Base-by-base conservation (phyloP, 1,140 invertebrate species). In the Arion vulgaris region DNA sequence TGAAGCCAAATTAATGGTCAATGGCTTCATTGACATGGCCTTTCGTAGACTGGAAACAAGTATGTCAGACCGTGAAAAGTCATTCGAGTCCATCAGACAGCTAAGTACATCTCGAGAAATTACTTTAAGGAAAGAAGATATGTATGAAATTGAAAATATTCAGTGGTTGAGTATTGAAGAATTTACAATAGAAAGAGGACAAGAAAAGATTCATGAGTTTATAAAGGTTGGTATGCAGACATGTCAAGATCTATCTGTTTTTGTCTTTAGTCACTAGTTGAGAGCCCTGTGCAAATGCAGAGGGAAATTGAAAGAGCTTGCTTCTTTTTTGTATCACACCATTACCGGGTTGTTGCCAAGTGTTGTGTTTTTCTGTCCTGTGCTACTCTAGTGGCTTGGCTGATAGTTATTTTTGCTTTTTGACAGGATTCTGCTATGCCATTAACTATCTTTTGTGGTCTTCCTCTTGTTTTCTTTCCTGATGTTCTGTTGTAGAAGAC, bases 151-250 rank as follows among this genome's bases (percentile, higher is more conserved):
- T 26, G 85, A 89, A 85, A 90, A 92, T 81, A 92, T 92, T 66
- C 86, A 89, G 72, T 92, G 92, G 92, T 72, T 92, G 17, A 87
- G 84, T 13, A 92, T 91, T 51, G 88, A 85, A 32, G 89, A 92
- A 69, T 92, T 91, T 85, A 85, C 85, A 39, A 75, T 84, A 53
- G 85, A 91, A 78, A 85, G 82, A 45, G 92, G 86, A 71, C 86
- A 91, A 87, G 76, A 89, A 57, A 92, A 91, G 84, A 91, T 92
- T 41, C 77, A 91, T 84, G 91, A 92, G 77, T 92, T 89, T 86
- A 91, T 92, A 39, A 87, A 90, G 88, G 91, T 90, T 78, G 32
- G 62, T 66, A 11, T 75, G 74, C 49, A 38, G 28, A n/a, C 36
- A 11, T 57, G 45, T 78, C 5, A 0, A 39, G 38, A 13, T 7